phyloP scores from a whole-genome alignment of 37 sponge, comb jelly and placozoan genomes.

The Ephydatia muelleri region DNA sequence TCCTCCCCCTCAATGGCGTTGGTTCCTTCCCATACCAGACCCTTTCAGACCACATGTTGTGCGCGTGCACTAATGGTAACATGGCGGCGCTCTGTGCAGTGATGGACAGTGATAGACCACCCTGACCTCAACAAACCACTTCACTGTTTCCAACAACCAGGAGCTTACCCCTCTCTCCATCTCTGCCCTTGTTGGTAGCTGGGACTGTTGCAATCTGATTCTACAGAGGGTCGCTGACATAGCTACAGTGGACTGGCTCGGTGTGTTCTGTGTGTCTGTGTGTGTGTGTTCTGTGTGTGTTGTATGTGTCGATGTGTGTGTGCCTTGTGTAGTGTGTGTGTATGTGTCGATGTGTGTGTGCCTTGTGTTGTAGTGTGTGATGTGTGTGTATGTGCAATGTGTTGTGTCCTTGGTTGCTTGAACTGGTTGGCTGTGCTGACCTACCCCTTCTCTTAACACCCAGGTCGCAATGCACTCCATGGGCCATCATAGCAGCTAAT shows the following conservation, averaged over 20 bases:
- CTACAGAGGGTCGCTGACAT: conserved; percentile 25
- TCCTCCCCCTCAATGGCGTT: not conserved
- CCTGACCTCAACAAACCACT: conserved; percentile 33
- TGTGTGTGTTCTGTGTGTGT: no score
- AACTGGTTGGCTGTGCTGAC: no score
- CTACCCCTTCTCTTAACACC: not conserved
- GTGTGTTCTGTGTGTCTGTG: not conserved
- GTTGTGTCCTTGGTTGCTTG: no score
- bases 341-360: no score
- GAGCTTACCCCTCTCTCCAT: conserved; percentile 38
- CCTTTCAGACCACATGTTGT: conserved; percentile 16
- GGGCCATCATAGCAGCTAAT: conserved; percentile 20
- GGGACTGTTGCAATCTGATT: conserved; percentile 2
- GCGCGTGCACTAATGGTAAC: conserved; percentile 18
- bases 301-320: no score
- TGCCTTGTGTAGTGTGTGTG: no score
- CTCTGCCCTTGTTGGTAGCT: not conserved
- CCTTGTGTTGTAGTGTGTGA: no score
- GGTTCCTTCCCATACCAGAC: not conserved
- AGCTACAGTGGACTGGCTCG: not conserved
- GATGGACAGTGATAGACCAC: not conserved
- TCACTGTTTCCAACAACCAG: conserved; percentile 15
- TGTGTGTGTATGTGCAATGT: no score
- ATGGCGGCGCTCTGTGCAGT: conserved; percentile 5
- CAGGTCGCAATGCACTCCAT: conserved; percentile 33